Conservation (phyloP, 2,888 invertebrate genomes). For the Cephus rjabovi region DNA sequence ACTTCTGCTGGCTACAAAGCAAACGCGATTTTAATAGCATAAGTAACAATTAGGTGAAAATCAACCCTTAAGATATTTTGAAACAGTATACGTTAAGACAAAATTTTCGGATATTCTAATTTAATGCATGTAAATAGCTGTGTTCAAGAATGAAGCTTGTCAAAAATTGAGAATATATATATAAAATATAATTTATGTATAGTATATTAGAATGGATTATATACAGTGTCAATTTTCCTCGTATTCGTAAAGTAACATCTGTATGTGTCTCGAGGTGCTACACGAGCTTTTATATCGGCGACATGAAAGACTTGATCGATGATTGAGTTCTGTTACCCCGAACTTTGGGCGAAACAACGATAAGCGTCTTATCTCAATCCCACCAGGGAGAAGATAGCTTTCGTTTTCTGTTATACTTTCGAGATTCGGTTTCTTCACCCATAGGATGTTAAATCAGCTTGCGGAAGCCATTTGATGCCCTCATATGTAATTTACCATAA, state of each 20-base stretch:
- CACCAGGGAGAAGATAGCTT: conserved; percentile 14
- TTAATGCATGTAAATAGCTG: too few relatives aligned
- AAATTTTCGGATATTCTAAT: too few relatives aligned
- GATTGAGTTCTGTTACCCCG: conserved; percentile 18
- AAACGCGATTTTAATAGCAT: too few relatives aligned
- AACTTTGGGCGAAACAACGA: conserved; percentile 18
- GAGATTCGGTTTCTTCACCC: not conserved
- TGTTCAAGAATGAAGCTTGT: too few relatives aligned
- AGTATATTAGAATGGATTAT: too few relatives aligned
- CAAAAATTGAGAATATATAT: too few relatives aligned
- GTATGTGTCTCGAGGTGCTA: not conserved
- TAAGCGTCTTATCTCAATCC: conserved; percentile 38
- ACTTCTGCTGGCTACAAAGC: too few relatives aligned
- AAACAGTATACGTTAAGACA: too few relatives aligned
- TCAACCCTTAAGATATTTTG: too few relatives aligned
- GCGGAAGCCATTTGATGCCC: not conserved
- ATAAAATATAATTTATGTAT: too few relatives aligned
- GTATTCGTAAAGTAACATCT: not conserved
- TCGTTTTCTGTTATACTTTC: not conserved
- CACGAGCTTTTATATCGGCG: conserved; percentile 12
- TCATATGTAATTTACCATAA: not conserved
- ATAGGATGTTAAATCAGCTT: not conserved
- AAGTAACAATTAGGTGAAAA: too few relatives aligned
- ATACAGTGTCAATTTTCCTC: not conserved
- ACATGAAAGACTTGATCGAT: conserved; percentile 36